Percentiles rank a stretch among this genome's conserved stretches.
Evolutionary conservation across 2,113 vertebrate species (phyloP).

Genomic region (Apteryx owenii): DNA sequence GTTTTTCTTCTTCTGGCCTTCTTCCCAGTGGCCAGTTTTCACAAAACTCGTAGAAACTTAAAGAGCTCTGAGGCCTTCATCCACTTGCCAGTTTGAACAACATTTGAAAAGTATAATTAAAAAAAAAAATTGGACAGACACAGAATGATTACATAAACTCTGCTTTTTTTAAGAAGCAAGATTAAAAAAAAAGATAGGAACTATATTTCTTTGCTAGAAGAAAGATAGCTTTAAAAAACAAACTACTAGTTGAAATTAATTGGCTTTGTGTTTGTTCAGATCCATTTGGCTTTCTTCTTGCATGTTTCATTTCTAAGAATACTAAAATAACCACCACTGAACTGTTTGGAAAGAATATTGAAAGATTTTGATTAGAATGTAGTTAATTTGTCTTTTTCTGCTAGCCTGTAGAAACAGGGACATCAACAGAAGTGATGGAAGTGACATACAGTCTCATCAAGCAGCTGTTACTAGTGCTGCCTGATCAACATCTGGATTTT

Average conservation of each 20-base stretch:
- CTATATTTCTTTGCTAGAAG: not conserved
- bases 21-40: not conserved
- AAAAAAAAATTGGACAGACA: not conserved
- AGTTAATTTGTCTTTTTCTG: not conserved
- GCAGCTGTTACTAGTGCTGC: not conserved
- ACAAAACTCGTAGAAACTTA: not conserved
- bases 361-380: not conserved
- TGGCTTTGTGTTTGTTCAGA: not conserved
- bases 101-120: no score
- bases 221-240: not conserved
- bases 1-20: not conserved
- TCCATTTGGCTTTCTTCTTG: not conserved
- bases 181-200: not conserved
- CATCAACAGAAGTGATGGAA: not conserved
- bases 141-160: fast-evolving
- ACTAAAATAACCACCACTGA: not conserved
- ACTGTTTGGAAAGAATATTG: not conserved
- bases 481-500: not conserved
- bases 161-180: not conserved
- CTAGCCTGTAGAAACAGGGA: not conserved
- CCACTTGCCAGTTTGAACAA: no score
- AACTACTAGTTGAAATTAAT: not conserved
- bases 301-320: not conserved
- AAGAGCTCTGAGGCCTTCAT: not conserved
- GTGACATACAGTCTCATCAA: not conserved